Evolutionary conservation across 2,888 invertebrate genomes (phyloP).

Genomic region (Slavum lentiscoides): DNA sequence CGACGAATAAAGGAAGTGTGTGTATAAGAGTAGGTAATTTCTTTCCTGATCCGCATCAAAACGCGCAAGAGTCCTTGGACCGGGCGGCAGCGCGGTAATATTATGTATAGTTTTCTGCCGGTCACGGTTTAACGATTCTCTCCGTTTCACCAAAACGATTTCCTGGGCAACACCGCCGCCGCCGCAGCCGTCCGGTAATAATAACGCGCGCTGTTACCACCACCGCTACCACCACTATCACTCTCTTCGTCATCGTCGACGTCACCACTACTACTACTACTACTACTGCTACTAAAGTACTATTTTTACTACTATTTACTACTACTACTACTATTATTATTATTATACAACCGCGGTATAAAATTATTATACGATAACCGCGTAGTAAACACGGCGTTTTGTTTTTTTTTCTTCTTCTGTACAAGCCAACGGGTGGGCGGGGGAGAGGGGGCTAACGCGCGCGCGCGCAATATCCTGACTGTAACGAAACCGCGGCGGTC

Average conservation of each 20-base stretch:
- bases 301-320: not conserved
- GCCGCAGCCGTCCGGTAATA: no score
- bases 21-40: constrained; percentile 4
- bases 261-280: not conserved
- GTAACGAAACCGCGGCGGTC: no score
- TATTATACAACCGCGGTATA: not conserved
- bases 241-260: not conserved
- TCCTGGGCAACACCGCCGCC: constrained; percentile 29
- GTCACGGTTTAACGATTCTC: constrained; percentile 53
- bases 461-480: not conserved
- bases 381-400: no score
- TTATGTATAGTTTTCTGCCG: constrained; percentile 30
- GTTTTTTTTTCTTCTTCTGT: not conserved
- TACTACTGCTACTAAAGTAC: constrained; percentile 12
- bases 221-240: constrained; percentile 38
- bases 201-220: not conserved
- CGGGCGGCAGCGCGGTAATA: constrained; percentile 15
- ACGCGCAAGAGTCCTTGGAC: constrained; percentile 50
- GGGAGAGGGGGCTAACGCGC: no score
- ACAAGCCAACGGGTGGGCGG: no score
- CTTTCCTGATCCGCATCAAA: constrained; percentile 52
- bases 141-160: constrained; percentile 48
- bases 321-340: constrained; percentile 7
- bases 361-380: not conserved
- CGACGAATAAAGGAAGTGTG: constrained; percentile 26